Base-by-base conservation (phyloP, 1,140 invertebrate genomes). In the Drosophila takahashii region DNA sequence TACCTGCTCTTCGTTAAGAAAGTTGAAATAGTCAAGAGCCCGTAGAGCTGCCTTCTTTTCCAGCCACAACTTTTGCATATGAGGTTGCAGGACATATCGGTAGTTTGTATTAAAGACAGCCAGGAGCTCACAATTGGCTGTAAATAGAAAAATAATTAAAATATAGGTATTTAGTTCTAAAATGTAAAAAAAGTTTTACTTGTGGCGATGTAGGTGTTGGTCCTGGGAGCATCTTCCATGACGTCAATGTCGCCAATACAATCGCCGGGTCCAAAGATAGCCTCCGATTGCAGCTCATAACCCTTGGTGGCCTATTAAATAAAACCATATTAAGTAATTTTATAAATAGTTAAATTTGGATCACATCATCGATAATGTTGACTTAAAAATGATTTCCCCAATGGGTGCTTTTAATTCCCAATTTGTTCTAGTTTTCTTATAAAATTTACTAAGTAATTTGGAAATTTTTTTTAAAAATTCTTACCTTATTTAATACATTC, bases 11-110 rank as follows among this genome's bases (percentile, higher is more conserved):
- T 77, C 48, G 7, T 69, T 91, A 1, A 83, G 58, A 50, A 77
- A 78, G 0, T 79, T 67, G 18, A 92, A 92, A 54, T 91, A 90
- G 18, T 72, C 78, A 6, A 92, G 57, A 8, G 89, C 58, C 0
- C 52, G 51, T 0, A 92, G 0, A 11, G 84, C 91, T 0, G 7
- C 11, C 50, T 81, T 91, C 47, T 85, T 91, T 18, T 92, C 84
- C 7, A 45, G 15, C 90, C 90, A 91, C 29, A 79, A 50, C 37
- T 84, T 75, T 29, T 52, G 42, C 81, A 92, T 75, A 8, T 37
- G 58, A 0, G 65, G 62, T 5, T 62, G 50, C 6, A 92, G 29
- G 26, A 91, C 52, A 1, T 1, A 13, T n/a, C 62, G 52, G 36
- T 89, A 92, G 8, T 81, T 81, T 0, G n/a, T 13, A 3, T 81